Base-by-base conservation (phyloP, 2,888 invertebrate genomes). In the Athetis lepigone region DNA sequence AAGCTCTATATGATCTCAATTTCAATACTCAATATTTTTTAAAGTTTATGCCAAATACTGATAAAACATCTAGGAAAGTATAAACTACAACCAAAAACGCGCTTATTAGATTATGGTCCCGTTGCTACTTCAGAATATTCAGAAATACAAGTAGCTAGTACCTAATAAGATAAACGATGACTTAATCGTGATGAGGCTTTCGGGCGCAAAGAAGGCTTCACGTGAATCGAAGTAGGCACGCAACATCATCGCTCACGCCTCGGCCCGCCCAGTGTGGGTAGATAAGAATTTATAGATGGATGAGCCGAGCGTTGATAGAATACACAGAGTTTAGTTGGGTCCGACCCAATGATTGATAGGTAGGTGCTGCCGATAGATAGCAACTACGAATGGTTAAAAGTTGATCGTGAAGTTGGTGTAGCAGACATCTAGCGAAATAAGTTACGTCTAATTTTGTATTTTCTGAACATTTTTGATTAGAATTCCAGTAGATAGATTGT, bases 261-360 rank as follows among this genome's bases (percentile, higher is more conserved):
- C 80, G 78, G 83, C 81, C 83, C 85, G 85, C 83, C 84, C 86
- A 84, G 85, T 85, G 86, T 83, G 87, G 86, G 81, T 81, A 89
- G 91, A 92, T 92, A 92, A 92, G 90, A 90, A 92, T 93, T 92
- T 91, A 90, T 91, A 90, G 90, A 90, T 87, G 90, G 90, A 90
- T 89, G 88, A 88, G 88, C 77, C 82, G 81, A 80, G 87, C 87
- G 89, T 86, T 88, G 89, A 92, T 91, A 90, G 90, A 93, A 93
- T 92, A 90, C 88, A 88, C 87, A 88, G 87, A 88, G 86, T 87
- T 87, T 86, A 84, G 84, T 85, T 80, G 83, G 84, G 80, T 78
- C 80, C 80, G 81, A 77, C 80, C 85, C 80, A 83, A 88, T 92
- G 93, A 92, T 92, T 92, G 92, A 92, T 93, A 89, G 89, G 87